Conservation (phyloP, 2,113 vertebrate genomes). For the Rana temporaria region DNA sequence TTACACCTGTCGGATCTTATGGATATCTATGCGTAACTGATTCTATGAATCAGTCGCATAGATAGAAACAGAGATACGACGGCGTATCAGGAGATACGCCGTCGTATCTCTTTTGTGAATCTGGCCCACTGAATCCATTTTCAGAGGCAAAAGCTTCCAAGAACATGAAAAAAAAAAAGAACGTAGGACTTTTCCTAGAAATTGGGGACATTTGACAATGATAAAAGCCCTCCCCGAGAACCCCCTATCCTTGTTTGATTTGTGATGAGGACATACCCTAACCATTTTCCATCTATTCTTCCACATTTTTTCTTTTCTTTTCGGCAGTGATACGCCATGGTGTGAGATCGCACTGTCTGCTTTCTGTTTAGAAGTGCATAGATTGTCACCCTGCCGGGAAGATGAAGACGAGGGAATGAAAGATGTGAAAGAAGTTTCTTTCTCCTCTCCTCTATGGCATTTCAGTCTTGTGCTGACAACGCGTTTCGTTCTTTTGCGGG, state of each 20-base stretch:
- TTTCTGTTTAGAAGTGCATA: slow-evolving; percentile 41
- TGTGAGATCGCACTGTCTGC: slow-evolving; percentile 31
- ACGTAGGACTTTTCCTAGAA: too few relatives aligned
- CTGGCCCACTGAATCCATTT: too few relatives aligned
- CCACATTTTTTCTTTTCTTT: not conserved
- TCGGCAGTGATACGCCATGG: not conserved
- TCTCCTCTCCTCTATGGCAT: not conserved
- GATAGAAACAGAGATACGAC: too few relatives aligned
- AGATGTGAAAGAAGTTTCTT: slow-evolving; percentile 22
- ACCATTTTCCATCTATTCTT: slow-evolving; percentile 1
- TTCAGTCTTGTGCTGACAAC: slow-evolving; percentile 45
- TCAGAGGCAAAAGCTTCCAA: too few relatives aligned
- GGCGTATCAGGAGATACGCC: too few relatives aligned
- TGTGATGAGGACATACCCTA: slow-evolving; percentile 23
- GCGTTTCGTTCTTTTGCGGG: slow-evolving; percentile 22
- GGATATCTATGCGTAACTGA: too few relatives aligned
- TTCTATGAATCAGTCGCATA: too few relatives aligned
- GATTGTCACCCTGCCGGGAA: slow-evolving; percentile 46
- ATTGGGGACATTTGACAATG: too few relatives aligned
- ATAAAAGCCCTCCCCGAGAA: too few relatives aligned
- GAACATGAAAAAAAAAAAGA: too few relatives aligned
- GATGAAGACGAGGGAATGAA: slow-evolving; percentile 40
- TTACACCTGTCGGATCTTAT: too few relatives aligned
- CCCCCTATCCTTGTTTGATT: not conserved
- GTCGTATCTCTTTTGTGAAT: too few relatives aligned